Percentiles rank a stretch among this genome's conserved stretches.
These are phyloP conservation scores for Polyommatus iphigenia DNA, from an alignment of 2,888 invertebrate genomes.

Conservation along the genomic window DNA sequence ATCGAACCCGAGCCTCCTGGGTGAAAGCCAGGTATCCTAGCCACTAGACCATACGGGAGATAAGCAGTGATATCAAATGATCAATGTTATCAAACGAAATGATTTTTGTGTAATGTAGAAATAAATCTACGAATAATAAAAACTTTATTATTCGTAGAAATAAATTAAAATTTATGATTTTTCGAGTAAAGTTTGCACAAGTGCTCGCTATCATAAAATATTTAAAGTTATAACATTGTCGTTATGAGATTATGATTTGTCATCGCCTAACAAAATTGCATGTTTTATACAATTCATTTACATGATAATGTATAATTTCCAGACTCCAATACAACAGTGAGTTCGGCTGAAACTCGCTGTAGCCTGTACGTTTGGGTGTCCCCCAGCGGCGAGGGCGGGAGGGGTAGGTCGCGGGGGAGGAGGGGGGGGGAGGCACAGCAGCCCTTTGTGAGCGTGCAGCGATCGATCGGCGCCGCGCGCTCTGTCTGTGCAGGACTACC, in stretches of 20 bases:
- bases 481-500: constrained; percentile 37
- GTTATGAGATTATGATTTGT: neutral
- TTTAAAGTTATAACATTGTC: too few species aligned
- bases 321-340: neutral
- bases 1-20: constrained; percentile 88
- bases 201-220: too few species aligned
- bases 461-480: constrained; percentile 55
- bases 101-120: too few species aligned
- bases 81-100: too few species aligned
- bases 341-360: neutral
- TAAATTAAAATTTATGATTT: too few species aligned
- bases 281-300: too few species aligned
- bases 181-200: too few species aligned
- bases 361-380: neutral
- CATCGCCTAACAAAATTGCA: neutral
- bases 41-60: constrained; percentile 84
- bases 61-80: neutral
- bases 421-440: constrained; percentile 40
- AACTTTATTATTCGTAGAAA: too few species aligned
- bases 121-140: too few species aligned
- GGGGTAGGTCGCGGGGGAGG: neutral
- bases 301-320: neutral
- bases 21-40: constrained; percentile 87
- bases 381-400: neutral
- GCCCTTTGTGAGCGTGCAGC: constrained; percentile 55